Conservation (phyloP, 2,113 vertebrate genomes). For the Pyxicephalus adspersus region DNA sequence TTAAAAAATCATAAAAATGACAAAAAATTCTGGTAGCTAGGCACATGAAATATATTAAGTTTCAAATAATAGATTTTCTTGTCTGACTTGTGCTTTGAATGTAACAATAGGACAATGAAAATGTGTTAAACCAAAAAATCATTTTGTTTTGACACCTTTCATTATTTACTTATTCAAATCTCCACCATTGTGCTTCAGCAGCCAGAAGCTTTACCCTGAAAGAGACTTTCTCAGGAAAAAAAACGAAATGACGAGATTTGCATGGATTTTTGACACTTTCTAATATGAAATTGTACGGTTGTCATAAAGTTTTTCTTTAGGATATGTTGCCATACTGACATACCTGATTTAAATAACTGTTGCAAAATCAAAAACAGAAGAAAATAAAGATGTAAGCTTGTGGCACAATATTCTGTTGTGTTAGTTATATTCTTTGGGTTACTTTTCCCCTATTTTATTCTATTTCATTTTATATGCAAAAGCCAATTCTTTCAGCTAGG, state of each 20-base stretch:
- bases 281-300: background rate
- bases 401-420: too few relatives aligned
- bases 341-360: background rate
- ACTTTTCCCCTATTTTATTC: too few relatives aligned
- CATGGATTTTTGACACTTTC: background rate
- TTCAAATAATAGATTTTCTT: too few relatives aligned
- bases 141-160: background rate
- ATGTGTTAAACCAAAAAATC: background rate
- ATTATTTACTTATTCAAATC: slow-evolving; percentile 1
- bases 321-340: background rate
- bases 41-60: too few relatives aligned
- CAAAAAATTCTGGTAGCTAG: too few relatives aligned
- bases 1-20: too few relatives aligned
- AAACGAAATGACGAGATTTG: background rate
- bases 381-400: too few relatives aligned
- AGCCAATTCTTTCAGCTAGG: too few relatives aligned
- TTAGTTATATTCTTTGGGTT: too few relatives aligned
- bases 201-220: background rate
- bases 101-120: background rate
- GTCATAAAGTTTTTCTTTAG: background rate
- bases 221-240: background rate
- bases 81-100: background rate
- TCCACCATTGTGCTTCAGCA: background rate
- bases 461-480: too few relatives aligned
- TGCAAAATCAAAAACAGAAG: too few relatives aligned